Evolutionary conservation across 2,113 vertebrate species (phyloP), one percentile per base, ranked within the genome.

Genomic region (Otis tarda): DNA sequence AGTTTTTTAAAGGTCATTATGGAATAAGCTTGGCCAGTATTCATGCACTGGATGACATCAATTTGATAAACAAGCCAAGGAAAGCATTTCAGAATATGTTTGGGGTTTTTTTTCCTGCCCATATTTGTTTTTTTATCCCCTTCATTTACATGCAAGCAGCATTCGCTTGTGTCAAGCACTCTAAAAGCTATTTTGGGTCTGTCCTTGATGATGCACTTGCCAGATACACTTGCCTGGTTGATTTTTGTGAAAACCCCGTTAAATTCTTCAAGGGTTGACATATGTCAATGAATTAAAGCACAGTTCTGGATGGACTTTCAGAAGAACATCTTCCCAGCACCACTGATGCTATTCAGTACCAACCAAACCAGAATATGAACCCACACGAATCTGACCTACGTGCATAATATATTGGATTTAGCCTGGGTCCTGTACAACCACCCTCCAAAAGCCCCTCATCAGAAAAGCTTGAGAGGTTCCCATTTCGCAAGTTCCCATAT

Each of bases 141-240:
- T 23, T 31, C 19, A 81, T 96, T 93, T 68, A 55, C 55, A 91
- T 68, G 60, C 89, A 76, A 75, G 73, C 31, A 87, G 86, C 64
- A 71, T 24, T 24, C 71, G 45, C 82, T 69, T 49, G 21, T 83
- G 91, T 73, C 69, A 84, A 59, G 52, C 87, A 49, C 70, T 60
- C 56, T 33, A 63, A 53, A 47, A 89, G 83, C 70, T 91, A 85
- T 89, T 90, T 78, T 71, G 41, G 65, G 56, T 76, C 82, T 77
- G 68, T n/a, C 89, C 56, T 89, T 80, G 50, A 30, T 12, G 20
- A 22, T n/a, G 55, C 56, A 64, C 74, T 95, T 91, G 82, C 35
- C 59, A 87, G 73, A 70, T 35, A 21, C 5, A 35, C 22, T 59
- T 61, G 33, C n/a, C 45, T 78, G 64, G 37, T 56, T 81, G 84